Evolutionary conservation across 2,797 vertebrate species (phyloP), one percentile per base, ranked within the genome.

Genomic region (Sebastes trivittatus): DNA sequence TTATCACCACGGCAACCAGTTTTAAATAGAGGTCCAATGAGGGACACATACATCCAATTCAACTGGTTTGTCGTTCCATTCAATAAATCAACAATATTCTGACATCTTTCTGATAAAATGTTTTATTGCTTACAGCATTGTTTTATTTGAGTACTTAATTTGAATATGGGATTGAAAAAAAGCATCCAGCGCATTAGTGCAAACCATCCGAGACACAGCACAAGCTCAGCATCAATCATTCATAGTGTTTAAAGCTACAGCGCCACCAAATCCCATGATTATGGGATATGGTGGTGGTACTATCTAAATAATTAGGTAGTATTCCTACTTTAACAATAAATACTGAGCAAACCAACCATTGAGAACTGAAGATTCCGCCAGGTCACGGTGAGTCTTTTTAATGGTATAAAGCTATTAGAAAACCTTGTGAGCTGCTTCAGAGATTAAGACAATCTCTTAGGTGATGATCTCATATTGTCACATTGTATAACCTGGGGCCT

Each of bases 381-480:
- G 64, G 65, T 75, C 65, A 72, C 27, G 14, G 25, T 55, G 13
- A 62, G 59, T 32, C 60, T 84, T 63, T 6, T 14, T 78, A 77
- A 86, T 56, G 68, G 52, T 69, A 65, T 62, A 27, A 78, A 87
- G 67, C 82, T 68, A 77, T 82, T 80, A 84, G 70, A 72, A 78
- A 86, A 79, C 54, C 72, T 79, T 80, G 75, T 83, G 84, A 90
- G 83, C 82, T 67, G 52, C 72, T 84, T 61, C 75, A 49, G 69
- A 85, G 85, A 93, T 89, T 75, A 87, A 71, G 65, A 73, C 67
- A 66, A 60, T 81, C 80, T 86, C 81, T 74, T 63, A 80, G 74
- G 82, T 77, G 80, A 91, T 86, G 89, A 92, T 65, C 84, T 93
- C 88, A 91, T 85, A 72, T 79, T 88, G 83, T 90, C 86, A 88